Base-by-base conservation (phyloP, 2,113 vertebrate genomes). In the Copsychus sechellarum region DNA sequence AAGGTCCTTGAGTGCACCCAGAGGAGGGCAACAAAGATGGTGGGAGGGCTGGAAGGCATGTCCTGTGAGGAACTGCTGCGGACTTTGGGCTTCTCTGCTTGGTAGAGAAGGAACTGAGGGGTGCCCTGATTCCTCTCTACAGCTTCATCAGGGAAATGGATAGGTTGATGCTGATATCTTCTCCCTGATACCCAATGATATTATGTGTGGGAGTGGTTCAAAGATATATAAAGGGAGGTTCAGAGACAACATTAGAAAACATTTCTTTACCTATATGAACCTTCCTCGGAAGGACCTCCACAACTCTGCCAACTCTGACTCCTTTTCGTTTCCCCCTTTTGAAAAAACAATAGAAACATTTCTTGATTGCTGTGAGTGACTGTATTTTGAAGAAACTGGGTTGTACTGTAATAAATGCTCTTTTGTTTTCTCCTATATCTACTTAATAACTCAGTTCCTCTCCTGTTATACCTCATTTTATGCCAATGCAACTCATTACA, bases 191-290 rank as follows among this genome's bases (percentile, higher is more conserved):
- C 3, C 22, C 16, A 47, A 23, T 50, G 40, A 26, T 12, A 34
- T 2, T 16, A 38, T 9, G 3, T 6, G 1, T n/a, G 17, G 14
- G 26, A 76, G 42, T 48, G 14, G 16, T 42, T 86, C 51, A 58
- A 26, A 54, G 6, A 31, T 48, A 29, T 1, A 8, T 0, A 0
- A 69, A 23, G 28, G 10, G 22, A 36, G 9, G 8, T 58, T 70
- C 8, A 43, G 12, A 26, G 42, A 54, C 12, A 12, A 61, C 11
- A 24, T 66, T 13, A 45, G 47, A 47, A 90, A 45, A 18, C 22
- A 34, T 72, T 90, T 72, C 33, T 78, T 87, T 67, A 62, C 33
- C 24, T 66, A 1, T 25, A 29, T 21, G 42, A 74, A 21, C 16
- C 20, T 42, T 57, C 19, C 29, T 66, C 25, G 57, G 43, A 57